These are phyloP conservation scores for Craniophora ligustri DNA, from an alignment of 2,888 invertebrate species.

Conservation along the genomic window DNA sequence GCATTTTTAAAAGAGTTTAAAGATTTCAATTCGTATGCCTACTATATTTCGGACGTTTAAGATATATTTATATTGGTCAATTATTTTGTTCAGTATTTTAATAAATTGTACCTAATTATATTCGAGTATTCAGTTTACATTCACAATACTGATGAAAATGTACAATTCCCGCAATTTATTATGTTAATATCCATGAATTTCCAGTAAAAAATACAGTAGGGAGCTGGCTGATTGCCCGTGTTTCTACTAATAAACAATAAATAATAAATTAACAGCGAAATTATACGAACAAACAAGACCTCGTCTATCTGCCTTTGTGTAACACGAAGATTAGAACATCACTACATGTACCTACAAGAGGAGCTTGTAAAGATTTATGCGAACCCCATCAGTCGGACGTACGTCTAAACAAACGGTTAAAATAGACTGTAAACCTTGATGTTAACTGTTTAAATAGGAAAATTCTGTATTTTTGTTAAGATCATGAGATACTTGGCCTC, in stretches of 20 bases:
- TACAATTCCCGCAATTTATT: constrained; percentile 23
- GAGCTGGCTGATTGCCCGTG: constrained; percentile 18
- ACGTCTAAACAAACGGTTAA: constrained; percentile 75
- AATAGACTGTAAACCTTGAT: constrained; percentile 66
- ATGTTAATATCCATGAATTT: constrained; percentile 9
- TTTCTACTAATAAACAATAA: constrained; percentile 13
- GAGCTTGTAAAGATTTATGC: constrained; percentile 43
- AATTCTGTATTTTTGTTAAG: constrained; percentile 19
- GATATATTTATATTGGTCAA: too few relatives aligned
- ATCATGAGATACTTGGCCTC: constrained; percentile 11
- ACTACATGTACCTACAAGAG: constrained; percentile 16
- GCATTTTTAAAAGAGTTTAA: too few relatives aligned
- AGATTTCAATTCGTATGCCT: too few relatives aligned
- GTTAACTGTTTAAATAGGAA: constrained; percentile 53
- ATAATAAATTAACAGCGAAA: constrained; percentile 20
- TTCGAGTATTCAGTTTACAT: not conserved
- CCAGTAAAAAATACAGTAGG: constrained; percentile 3
- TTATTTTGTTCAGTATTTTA: too few relatives aligned
- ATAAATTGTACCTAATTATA: too few relatives aligned
- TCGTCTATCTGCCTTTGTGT: constrained; percentile 3
- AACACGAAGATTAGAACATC: constrained; percentile 17
- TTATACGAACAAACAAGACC: constrained; percentile 28
- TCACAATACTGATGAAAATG: constrained; percentile 11
- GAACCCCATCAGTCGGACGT: constrained; percentile 60
- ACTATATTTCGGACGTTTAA: too few relatives aligned